These are phyloP conservation scores for Sarcophaga peregrina DNA, from an alignment of 1,140 invertebrate genomes.

Conservation along the genomic window DNA sequence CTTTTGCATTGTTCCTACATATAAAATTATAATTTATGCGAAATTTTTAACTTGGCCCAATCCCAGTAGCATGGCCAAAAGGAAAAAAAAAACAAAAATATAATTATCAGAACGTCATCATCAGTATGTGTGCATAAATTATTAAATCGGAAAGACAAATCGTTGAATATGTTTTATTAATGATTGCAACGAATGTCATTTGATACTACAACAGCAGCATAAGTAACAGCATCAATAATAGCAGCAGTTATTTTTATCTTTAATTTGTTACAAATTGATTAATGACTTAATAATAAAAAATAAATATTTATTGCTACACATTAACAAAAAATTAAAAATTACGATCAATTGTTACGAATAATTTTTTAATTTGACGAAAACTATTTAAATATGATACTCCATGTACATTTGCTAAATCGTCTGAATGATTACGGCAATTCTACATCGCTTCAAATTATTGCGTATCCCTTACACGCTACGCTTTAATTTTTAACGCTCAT, in stretches of 20 bases:
- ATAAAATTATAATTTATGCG: constrained; percentile 2
- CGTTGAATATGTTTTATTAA: not conserved
- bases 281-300: not conserved
- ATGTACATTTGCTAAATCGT: too few relatives aligned
- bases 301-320: not conserved
- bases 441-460: too few relatives aligned
- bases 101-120: not conserved
- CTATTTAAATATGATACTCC: too few relatives aligned
- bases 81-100: not conserved
- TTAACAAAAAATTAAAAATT: not conserved
- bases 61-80: not conserved
- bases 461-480: too few relatives aligned
- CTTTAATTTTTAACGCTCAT: too few relatives aligned
- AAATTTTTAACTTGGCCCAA: not conserved
- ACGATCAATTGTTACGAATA: too few relatives aligned
- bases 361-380: too few relatives aligned
- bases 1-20: not conserved
- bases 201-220: not conserved
- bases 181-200: not conserved
- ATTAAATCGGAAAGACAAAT: not conserved
- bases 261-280: not conserved
- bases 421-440: too few relatives aligned
- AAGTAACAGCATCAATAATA: not conserved
- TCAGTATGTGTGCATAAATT: not conserved
- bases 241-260: not conserved